phyloP scores from a whole-genome alignment of 2,888 invertebrate species.

The Tachina grossa region DNA sequence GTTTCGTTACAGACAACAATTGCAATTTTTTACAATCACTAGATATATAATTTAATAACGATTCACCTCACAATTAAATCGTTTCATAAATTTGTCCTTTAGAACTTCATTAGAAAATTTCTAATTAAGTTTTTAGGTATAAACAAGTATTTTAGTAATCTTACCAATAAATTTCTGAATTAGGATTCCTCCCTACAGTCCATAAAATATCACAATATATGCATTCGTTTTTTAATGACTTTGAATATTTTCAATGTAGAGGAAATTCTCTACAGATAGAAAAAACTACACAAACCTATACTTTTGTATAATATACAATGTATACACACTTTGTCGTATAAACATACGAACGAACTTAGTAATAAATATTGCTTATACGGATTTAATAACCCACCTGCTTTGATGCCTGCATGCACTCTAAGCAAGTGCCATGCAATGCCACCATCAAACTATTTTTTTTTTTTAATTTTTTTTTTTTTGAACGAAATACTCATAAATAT shows the following conservation, averaged over 20 bases:
- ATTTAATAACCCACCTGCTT: conserved; percentile 68
- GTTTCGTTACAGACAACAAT: too few species aligned
- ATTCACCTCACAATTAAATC: too few species aligned
- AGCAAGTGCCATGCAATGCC: conserved; percentile 71
- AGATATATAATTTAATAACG: too few species aligned
- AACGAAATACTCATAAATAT: conserved; percentile 52
- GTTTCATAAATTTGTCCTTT: too few species aligned
- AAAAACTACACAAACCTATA: neutral
- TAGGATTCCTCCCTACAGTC: conserved; percentile 14
- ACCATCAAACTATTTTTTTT: conserved; percentile 61
- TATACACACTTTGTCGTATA: neutral
- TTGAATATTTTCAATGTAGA: conserved; percentile 28
- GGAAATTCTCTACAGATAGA: neutral
- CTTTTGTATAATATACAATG: neutral
- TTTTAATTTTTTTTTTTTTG: neutral
- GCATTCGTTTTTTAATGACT: conserved; percentile 44
- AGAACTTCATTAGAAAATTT: too few species aligned
- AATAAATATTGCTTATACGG: neutral
- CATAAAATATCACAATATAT: neutral
- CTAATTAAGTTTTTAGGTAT: neutral
- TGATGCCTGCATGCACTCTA: conserved; percentile 36
- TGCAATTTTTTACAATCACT: too few species aligned
- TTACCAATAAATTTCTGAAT: neutral
- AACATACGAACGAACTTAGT: neutral
- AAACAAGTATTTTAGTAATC: neutral